Evolutionary conservation across 2,113 vertebrate species (phyloP).

Genomic region (Neogobius melanostomus): DNA sequence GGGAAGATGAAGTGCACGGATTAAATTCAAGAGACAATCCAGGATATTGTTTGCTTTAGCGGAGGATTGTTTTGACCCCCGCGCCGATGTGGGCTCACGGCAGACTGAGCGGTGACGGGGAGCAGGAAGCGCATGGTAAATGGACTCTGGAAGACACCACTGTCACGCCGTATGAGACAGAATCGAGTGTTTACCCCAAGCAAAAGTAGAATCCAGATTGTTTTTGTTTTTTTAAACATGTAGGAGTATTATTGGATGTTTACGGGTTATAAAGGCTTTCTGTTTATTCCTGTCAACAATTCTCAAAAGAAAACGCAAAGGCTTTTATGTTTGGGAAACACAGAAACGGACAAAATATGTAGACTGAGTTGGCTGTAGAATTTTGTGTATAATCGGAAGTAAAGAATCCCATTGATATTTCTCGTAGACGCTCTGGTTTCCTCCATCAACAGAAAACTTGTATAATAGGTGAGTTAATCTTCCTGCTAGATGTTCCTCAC

Average conservation of each 20-base stretch:
- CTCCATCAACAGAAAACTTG: too few relatives aligned
- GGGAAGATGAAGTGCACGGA: slow-evolving; percentile 1
- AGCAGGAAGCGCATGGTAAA: slow-evolving; percentile 5
- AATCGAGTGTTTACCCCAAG: not conserved
- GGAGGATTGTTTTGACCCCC: slow-evolving; percentile 5
- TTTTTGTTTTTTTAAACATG: not conserved
- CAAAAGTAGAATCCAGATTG: not conserved
- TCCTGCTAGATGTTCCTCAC: too few relatives aligned
- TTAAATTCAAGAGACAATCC: slow-evolving; percentile 7
- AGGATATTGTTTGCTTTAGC: slow-evolving; percentile 6
- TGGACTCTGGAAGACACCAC: slow-evolving; percentile 3
- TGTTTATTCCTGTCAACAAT: too few relatives aligned
- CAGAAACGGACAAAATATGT: too few relatives aligned
- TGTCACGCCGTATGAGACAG: not conserved
- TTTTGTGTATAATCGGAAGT: too few relatives aligned
- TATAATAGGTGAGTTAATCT: too few relatives aligned
- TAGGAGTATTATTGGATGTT: not conserved
- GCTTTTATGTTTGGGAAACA: too few relatives aligned
- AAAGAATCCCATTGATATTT: too few relatives aligned
- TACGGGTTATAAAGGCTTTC: too few relatives aligned
- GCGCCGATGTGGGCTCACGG: not conserved
- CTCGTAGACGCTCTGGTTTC: too few relatives aligned
- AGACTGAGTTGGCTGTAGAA: too few relatives aligned
- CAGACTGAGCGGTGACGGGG: slow-evolving; percentile 4
- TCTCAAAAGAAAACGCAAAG: too few relatives aligned